Percentiles rank a stretch among this genome's conserved stretches.
phyloP scores from a whole-genome alignment of 92 coral and sea anemone species.

The Parazoanthus darwini region DNA sequence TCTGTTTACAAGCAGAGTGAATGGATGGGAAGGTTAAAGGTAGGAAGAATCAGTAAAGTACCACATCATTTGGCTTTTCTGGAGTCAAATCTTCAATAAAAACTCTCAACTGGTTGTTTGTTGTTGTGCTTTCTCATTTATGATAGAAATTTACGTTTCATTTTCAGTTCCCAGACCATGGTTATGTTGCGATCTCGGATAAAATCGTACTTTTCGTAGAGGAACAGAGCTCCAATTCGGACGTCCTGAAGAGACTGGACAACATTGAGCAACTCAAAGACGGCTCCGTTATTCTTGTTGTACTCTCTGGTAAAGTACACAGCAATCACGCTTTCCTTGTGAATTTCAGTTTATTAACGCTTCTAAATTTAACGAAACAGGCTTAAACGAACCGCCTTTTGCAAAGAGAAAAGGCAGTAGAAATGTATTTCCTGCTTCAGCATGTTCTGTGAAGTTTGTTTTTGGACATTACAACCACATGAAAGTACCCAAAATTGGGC shows the following conservation, averaged over 20 bases:
- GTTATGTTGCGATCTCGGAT: constrained; percentile 89
- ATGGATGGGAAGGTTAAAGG: no score
- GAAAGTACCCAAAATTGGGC: no score
- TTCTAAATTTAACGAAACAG: not conserved
- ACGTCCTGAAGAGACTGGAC: constrained; percentile 77
- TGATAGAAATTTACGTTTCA: not conserved
- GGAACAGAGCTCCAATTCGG: constrained; percentile 65
- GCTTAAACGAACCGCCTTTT: no score
- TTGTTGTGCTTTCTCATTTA: not conserved
- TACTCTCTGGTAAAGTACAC: constrained; percentile 76
- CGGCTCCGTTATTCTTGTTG: constrained; percentile 93
- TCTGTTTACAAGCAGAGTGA: no score
- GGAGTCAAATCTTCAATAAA: not conserved
- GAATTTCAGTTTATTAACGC: not conserved
- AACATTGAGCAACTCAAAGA: constrained; percentile 87
- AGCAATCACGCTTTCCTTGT: no score
- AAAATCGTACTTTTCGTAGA: constrained; percentile 84
- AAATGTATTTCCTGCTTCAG: no score
- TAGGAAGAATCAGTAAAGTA: no score
- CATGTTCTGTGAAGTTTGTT: no score
- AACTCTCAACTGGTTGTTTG: not conserved
- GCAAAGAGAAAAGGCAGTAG: no score
- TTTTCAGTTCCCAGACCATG: constrained; percentile 92
- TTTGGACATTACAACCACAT: no score
- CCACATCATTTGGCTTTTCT: no score